Evolutionary conservation across 1,140 invertebrate species (phyloP).

Genomic region (Drosophila littoralis): DNA sequence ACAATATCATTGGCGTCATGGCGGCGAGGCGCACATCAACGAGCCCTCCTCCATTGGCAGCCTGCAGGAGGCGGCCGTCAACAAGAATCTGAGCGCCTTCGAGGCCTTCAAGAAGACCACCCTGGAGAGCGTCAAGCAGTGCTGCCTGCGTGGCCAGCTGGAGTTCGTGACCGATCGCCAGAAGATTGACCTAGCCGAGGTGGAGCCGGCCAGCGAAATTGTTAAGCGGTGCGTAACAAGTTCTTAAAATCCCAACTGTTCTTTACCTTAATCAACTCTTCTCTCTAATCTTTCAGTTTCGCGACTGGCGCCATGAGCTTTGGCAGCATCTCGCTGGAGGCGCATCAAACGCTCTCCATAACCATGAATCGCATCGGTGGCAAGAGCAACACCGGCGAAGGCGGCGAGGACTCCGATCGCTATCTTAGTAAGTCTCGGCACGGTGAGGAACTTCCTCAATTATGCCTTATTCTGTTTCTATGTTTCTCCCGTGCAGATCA

Average conservation of each 20-base stretch:
- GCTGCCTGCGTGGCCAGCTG: slow-evolving; percentile 96
- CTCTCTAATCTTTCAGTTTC: slow-evolving; percentile 43
- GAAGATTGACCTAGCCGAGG: slow-evolving; percentile 93
- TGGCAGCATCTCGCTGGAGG: slow-evolving; percentile 91
- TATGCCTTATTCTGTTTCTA: not conserved
- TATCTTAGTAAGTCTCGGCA: slow-evolving; percentile 88
- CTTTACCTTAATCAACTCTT: not conserved
- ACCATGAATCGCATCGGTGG: slow-evolving; percentile 98
- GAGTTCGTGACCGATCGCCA: slow-evolving; percentile 92
- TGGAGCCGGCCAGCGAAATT: slow-evolving; percentile 96
- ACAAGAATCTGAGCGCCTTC: slow-evolving; percentile 93
- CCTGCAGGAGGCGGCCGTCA: slow-evolving; percentile 94
- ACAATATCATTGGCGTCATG: slow-evolving; percentile 97
- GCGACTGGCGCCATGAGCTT: slow-evolving; percentile 87
- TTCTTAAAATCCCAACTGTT: no score
- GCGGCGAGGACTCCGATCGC: slow-evolving; percentile 94
- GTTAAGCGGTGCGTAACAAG: slow-evolving; percentile 91
- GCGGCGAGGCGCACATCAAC: slow-evolving; percentile 99
- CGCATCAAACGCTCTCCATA: slow-evolving; percentile 96
- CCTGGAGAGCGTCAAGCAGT: slow-evolving; percentile 93
- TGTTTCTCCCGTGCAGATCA: slow-evolving; percentile 80
- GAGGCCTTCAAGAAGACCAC: slow-evolving; percentile 95
- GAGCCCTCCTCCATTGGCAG: slow-evolving; percentile 97
- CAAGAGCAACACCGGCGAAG: slow-evolving; percentile 99
- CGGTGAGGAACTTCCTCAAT: not conserved